These are phyloP conservation scores for Pycnomerus fuliginosus DNA, from an alignment of 2,888 invertebrate genomes.

Conservation along the genomic window DNA sequence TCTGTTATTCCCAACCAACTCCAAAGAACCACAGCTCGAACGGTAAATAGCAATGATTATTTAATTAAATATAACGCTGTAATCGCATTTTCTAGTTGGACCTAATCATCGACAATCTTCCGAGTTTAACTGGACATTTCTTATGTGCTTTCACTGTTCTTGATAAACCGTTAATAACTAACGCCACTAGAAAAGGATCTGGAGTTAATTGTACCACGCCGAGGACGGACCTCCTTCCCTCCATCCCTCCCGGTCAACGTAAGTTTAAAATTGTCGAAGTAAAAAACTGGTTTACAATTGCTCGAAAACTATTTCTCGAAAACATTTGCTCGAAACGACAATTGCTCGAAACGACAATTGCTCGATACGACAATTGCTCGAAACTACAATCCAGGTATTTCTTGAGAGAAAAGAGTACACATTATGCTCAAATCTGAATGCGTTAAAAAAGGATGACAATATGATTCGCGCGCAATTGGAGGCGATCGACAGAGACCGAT, in stretches of 20 bases:
- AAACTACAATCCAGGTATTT: too few relatives aligned
- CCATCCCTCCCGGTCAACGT: conserved; percentile 89
- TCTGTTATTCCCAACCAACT: conserved; percentile 87
- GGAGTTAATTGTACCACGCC: conserved; percentile 96
- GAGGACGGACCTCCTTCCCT: conserved; percentile 86
- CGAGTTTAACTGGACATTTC: conserved; percentile 85
- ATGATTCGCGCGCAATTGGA: too few relatives aligned
- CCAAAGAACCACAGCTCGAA: conserved; percentile 90
- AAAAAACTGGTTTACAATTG: too few relatives aligned
- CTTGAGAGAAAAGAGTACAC: too few relatives aligned
- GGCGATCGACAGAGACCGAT: too few relatives aligned
- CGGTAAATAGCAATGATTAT: conserved; percentile 52
- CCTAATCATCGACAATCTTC: conserved; percentile 93
- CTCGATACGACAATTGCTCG: too few relatives aligned
- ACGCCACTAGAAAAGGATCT: conserved; percentile 85
- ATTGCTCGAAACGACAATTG: too few relatives aligned
- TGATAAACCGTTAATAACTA: conserved; percentile 86
- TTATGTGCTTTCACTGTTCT: conserved; percentile 92
- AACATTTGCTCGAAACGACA: too few relatives aligned
- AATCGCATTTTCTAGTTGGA: conserved; percentile 64
- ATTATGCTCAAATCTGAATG: too few relatives aligned
- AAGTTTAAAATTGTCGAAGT: conserved; percentile 49
- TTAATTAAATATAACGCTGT: conserved; percentile 7
- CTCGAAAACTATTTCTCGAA: too few relatives aligned
- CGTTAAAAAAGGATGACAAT: too few relatives aligned